Evolutionary conservation across 2,888 invertebrate species (phyloP), one percentile per base, ranked within the genome.

Genomic region (Leistus spinibarbis): DNA sequence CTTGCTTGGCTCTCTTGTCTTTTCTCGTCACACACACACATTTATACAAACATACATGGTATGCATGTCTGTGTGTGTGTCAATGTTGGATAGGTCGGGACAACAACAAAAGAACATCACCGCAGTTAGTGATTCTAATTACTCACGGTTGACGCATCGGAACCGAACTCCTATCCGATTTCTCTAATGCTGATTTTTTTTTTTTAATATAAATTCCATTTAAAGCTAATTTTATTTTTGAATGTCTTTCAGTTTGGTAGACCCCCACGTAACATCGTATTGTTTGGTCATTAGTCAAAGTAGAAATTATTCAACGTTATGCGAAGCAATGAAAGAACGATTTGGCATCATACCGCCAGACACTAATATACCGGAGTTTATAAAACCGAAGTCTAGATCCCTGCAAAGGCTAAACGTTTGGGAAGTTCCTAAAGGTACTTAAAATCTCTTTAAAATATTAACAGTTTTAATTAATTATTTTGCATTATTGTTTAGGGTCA

Each of bases 231-330:
- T n/a, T n/a, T n/a, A n/a, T n/a, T n/a, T n/a, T n/a, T n/a, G n/a
- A n/a, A n/a, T n/a, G n/a, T n/a, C n/a, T 83, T 83, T 56, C 80
- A 88, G 87, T 80, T 82, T 86, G 53, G 84, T 87, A 60, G 87
- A 87, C 79, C 87, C 87, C 3, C 86, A 87, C 78, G 81, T 83
- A n/a, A 87, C 86, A 76, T 82, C 85, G 77, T 89, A 89, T 80
- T 89, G 89, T 80, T 82, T 90, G 19, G 86, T 88, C 16, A 84
- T 88, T 53, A 89, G 87, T 81, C 84, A 84, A 1, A 80, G 82
- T 57, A 82, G 81, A 54, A 85, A 86, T 78, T 88, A 87, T 80
- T 81, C 83, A 9, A 86, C 88, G 0, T 82, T 89, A 53, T 89
- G 89, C 80, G 86, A 86, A 19, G 88, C 88, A 0, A 81, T 86